Conservation (phyloP, 2,888 invertebrate species). For the Aspidiotus destructor region DNA sequence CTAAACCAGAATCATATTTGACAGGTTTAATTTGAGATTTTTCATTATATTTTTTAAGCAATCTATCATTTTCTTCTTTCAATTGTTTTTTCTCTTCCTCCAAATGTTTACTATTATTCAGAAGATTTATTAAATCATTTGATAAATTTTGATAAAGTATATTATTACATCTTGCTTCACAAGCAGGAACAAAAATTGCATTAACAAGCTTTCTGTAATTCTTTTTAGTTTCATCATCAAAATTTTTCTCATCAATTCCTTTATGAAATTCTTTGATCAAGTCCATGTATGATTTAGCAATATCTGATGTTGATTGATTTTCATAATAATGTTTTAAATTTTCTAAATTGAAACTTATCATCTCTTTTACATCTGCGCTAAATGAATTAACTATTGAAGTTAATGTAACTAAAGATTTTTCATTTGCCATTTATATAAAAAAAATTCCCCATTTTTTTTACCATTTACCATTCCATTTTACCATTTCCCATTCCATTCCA, state of each 20-base stretch:
- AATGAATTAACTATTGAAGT: conserved; percentile 22
- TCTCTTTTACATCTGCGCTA: conserved; percentile 16
- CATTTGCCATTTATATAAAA: conserved; percentile 12
- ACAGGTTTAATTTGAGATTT: background rate
- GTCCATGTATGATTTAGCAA: conserved; percentile 16
- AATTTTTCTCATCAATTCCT: conserved; percentile 16
- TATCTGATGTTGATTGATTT: conserved; percentile 13
- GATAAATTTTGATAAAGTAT: background rate
- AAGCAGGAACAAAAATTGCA: conserved; percentile 13
- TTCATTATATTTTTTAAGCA: background rate
- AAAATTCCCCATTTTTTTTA: conserved; percentile 3
- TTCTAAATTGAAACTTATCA: conserved; percentile 22
- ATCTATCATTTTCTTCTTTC: conserved; percentile 13
- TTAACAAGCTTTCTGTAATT: conserved; percentile 11
- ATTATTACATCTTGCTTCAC: conserved; percentile 10
- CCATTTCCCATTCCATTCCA: conserved; percentile 15
- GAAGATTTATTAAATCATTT: too few species aligned
- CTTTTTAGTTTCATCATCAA: conserved; percentile 16
- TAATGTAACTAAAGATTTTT: conserved; percentile 21
- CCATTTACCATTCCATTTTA: conserved; percentile 16
- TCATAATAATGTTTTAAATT: conserved; percentile 20
- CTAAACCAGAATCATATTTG: conserved; percentile 12
- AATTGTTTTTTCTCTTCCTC: conserved; percentile 9
- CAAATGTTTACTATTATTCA: conserved; percentile 10
- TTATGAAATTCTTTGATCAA: conserved; percentile 10